Percentiles rank a stretch among this genome's conserved stretches.
phyloP scores from a whole-genome alignment of 2,888 invertebrate genomes.

The Drosophila anomelani region DNA sequence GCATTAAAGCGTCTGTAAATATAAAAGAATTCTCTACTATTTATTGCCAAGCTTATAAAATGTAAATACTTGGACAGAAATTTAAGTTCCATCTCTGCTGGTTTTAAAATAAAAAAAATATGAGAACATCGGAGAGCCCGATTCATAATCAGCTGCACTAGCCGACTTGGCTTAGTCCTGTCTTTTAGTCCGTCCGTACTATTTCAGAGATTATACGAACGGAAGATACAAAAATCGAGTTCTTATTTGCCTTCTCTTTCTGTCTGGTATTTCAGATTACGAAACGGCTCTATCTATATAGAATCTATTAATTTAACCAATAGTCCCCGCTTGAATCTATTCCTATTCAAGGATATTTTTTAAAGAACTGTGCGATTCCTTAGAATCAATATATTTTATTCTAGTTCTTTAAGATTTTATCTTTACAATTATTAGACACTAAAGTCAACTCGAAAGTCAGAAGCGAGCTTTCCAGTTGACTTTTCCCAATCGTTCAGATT shows the following conservation, averaged over 20 bases:
- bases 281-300: background rate
- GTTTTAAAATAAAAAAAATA: background rate
- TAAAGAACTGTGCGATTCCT: background rate
- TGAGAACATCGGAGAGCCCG: too few relatives aligned
- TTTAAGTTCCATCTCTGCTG: background rate
- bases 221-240: background rate
- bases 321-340: background rate
- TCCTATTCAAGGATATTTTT: background rate
- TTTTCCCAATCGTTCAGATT: conserved; percentile 10
- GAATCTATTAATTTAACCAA: background rate
- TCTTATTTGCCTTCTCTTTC: background rate
- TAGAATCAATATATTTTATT: background rate
- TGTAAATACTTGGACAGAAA: background rate
- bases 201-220: background rate
- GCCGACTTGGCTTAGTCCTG: too few relatives aligned
- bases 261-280: background rate
- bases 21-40: background rate
- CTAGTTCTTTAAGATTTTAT: background rate
- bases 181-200: background rate
- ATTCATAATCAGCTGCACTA: too few relatives aligned
- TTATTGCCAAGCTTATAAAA: background rate
- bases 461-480: background rate
- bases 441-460: too few relatives aligned
- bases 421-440: too few relatives aligned
- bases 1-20: background rate